Conservation (phyloP, 2,113 vertebrate genomes). For the Xiphophorus couchianus region DNA sequence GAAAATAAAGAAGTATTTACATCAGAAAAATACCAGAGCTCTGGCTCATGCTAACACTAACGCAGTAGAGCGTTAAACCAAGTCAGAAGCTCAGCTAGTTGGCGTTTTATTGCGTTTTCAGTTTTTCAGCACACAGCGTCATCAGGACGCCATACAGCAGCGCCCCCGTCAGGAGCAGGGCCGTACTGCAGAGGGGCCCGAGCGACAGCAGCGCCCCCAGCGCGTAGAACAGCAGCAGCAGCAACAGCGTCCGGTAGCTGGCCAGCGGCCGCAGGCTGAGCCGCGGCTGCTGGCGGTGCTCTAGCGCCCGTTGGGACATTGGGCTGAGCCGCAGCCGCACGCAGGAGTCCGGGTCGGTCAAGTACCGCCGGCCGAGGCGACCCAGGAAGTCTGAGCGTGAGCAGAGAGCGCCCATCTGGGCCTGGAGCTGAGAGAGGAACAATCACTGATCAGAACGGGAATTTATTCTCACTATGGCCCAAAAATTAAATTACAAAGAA, state of each 20-base stretch:
- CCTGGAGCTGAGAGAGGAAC: conserved; percentile 80
- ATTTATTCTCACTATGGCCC: no score
- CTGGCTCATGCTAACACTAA: no score
- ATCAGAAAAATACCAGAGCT: neutral
- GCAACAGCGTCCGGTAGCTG: conserved; percentile 87
- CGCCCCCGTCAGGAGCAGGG: conserved; percentile 77
- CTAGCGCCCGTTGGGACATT: neutral
- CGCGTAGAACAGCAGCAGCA: conserved; percentile 81
- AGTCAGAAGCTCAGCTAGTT: neutral
- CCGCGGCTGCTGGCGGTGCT: conserved; percentile 62
- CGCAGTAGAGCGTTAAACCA: neutral
- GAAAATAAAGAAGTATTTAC: neutral
- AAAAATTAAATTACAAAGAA: no score
- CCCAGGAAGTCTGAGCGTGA: conserved; percentile 87
- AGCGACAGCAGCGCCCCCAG: conserved; percentile 81
- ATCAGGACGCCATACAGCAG: conserved; percentile 83
- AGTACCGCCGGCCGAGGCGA: conserved; percentile 84
- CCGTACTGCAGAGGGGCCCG: conserved; percentile 77
- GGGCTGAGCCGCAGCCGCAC: conserved; percentile 70
- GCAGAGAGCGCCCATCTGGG: conserved; percentile 85
- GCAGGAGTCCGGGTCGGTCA: conserved; percentile 56
- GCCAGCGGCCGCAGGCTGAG: conserved; percentile 90
- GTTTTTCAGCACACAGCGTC: conserved; percentile 79
- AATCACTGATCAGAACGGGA: neutral
- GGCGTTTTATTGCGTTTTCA: conserved; percentile 77